Conservation (phyloP, 2,888 invertebrate species). For the Philereme transversata region DNA sequence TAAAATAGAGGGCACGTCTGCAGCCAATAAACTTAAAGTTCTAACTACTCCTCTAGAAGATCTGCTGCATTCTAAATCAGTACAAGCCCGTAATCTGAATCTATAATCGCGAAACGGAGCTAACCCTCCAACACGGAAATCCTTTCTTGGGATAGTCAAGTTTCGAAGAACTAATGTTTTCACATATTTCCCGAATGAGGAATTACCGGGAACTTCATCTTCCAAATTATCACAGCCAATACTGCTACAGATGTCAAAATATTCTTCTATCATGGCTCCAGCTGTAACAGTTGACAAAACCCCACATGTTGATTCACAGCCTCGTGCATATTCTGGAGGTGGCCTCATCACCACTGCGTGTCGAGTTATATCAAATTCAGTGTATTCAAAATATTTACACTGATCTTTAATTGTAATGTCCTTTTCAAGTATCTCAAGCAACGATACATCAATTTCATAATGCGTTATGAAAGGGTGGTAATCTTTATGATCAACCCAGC, state of each 20-base stretch:
- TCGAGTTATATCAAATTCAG: slow-evolving; percentile 55
- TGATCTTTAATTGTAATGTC: slow-evolving; percentile 56
- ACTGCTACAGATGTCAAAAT: slow-evolving; percentile 64
- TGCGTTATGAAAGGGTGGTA: slow-evolving; percentile 59
- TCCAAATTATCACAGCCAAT: slow-evolving; percentile 55
- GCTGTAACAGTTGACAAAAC: slow-evolving; percentile 57
- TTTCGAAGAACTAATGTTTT: slow-evolving; percentile 54
- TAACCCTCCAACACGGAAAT: slow-evolving; percentile 58
- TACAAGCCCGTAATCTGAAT: slow-evolving; percentile 67
- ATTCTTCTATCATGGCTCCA: slow-evolving; percentile 63
- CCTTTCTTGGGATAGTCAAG: slow-evolving; percentile 49
- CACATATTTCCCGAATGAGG: slow-evolving; percentile 52
- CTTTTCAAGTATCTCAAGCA: slow-evolving; percentile 58
- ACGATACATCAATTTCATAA: slow-evolving; percentile 65
- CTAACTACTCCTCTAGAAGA: slow-evolving; percentile 61
- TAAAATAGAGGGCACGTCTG: slow-evolving; percentile 56
- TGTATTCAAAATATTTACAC: slow-evolving; percentile 50
- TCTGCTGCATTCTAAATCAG: slow-evolving; percentile 58
- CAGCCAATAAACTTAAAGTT: slow-evolving; percentile 55
- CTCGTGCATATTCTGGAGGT: slow-evolving; percentile 61
- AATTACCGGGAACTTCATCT: slow-evolving; percentile 51
- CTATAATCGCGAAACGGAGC: slow-evolving; percentile 73
- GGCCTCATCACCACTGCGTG: slow-evolving; percentile 68
- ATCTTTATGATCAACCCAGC: slow-evolving; percentile 71
- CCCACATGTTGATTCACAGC: slow-evolving; percentile 71